A percentile compares a stretch with the other conserved stretches of the same genome.
These are phyloP conservation scores for Nematopogon swammerdamellus DNA, from an alignment of 2,888 invertebrate species.

Conservation along the genomic window DNA sequence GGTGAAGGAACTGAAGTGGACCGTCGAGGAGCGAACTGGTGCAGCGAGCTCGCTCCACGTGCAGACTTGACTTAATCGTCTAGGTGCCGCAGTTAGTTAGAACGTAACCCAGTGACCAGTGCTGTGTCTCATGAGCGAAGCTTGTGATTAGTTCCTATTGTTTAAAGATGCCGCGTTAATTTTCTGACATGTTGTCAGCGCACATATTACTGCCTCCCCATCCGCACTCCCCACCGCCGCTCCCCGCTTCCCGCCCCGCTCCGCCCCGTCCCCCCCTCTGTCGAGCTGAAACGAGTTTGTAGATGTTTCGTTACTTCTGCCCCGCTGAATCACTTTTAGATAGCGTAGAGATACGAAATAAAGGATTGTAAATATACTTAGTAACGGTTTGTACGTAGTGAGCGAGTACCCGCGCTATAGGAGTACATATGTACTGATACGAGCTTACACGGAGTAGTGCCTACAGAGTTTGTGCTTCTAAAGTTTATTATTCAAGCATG, in stretches of 20 bases:
- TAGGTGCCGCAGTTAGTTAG: background rate
- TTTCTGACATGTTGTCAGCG: no score
- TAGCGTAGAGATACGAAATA: background rate
- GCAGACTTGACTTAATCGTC: no score
- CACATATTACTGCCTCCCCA: no score
- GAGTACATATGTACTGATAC: conserved; percentile 58
- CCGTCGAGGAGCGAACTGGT: no score
- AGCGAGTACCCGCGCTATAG: conserved; percentile 42
- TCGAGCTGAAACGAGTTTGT: no score
- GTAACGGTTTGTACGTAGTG: conserved; percentile 24
- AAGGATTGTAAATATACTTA: background rate
- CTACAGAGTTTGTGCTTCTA: conserved; percentile 55
- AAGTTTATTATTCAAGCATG: conserved; percentile 10
- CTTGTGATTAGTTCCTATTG: conserved; percentile 48
- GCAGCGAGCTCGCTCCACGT: no score
- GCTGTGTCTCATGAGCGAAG: conserved; percentile 25
- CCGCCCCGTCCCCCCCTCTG: no score
- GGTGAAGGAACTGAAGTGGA: no score
- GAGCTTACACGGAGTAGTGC: conserved; percentile 65
- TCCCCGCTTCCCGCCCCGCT: no score
- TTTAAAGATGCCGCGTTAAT: no score
- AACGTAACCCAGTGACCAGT: background rate
- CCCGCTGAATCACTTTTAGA: background rate
- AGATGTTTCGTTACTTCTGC: background rate
- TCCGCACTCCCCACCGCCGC: no score